Evolutionary conservation across 2,888 invertebrate species (phyloP), one percentile per base, ranked within the genome.

Genomic region (Nineta flava): DNA sequence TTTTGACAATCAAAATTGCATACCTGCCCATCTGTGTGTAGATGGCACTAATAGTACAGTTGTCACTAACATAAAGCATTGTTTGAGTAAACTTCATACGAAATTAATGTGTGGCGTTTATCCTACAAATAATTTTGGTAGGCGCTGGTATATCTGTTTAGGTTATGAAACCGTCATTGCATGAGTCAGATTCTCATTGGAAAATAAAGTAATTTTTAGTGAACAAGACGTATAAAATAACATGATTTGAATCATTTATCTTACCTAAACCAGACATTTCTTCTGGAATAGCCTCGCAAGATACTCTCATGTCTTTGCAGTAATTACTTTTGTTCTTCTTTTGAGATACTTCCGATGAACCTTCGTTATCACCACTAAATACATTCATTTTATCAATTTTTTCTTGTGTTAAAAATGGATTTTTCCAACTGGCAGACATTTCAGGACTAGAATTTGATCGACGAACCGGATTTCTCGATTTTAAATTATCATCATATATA

Each of bases 361-460:
- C 55, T 19, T 57, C 57, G 31, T 45, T 48, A 12, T 45, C 49
- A 17, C 43, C 31, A 17, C 26, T 34, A 40, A 55, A 51, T 10
- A 21, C 46, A 13, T 46, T 47, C 65, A 42, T 55, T 55, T 2
- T 50, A 40, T 19, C 56, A n/a, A 44, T 48, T 47, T 46, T 58
- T 51, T 74, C 70, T 60, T 73, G 71, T 55, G 66, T 69, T 45
- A 79, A 62, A 57, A 81, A 79, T 53, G 80, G 77, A 65, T 78
- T 78, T 55, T 87, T 84, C 86, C 87, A 88, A 61, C 82, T 84
- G 1, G 87, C 83, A 53, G 85, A 87, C 90, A 92, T 90, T 72
- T 92, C 92, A 1, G 91, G 91, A 58, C 90, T 90, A 48, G 91
- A 91, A 73, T 91, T 91, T 42, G 88, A 87, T 53, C 91, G 75